These are phyloP conservation scores for Oostethus manadensis DNA, from an alignment of 2,113 vertebrate species.

Conservation along the genomic window DNA sequence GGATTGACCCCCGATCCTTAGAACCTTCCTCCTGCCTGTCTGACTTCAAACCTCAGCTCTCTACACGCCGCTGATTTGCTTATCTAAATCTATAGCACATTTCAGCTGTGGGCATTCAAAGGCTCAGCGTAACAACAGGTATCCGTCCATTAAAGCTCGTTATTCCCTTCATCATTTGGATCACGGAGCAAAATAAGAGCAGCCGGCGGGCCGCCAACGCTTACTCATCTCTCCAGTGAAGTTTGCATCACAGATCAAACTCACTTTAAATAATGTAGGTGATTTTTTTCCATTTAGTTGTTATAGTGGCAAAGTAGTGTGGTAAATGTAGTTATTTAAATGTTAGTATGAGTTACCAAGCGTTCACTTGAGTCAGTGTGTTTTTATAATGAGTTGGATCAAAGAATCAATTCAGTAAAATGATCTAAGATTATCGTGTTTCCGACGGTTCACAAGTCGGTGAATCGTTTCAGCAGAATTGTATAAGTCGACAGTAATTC, in stretches of 20 bases:
- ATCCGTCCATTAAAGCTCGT: conserved; percentile 29
- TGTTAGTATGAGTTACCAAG: too few species aligned
- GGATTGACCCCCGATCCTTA: conserved; percentile 42
- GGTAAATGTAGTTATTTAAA: too few species aligned
- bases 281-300: background rate
- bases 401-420: too few species aligned
- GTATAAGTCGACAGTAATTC: too few species aligned
- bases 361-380: too few species aligned
- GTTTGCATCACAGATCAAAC: background rate
- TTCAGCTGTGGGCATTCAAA: conserved; percentile 2
- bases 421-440: too few species aligned
- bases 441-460: too few species aligned
- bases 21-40: conserved; percentile 33
- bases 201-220: too few species aligned
- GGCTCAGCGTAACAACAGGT: conserved; percentile 1
- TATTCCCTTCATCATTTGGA: conserved; percentile 40
- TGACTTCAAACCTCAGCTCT: conserved; percentile 42
- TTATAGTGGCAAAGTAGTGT: too few species aligned
- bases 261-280: background rate
- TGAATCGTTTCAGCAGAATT: too few species aligned
- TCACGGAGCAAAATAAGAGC: background rate
- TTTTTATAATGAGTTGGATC: too few species aligned
- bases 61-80: conserved; percentile 53
- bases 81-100: conserved; percentile 9
- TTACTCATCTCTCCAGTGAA: background rate